phyloP scores from a whole-genome alignment of 1,140 invertebrate species.

The Trichogramma pretiosum region DNA sequence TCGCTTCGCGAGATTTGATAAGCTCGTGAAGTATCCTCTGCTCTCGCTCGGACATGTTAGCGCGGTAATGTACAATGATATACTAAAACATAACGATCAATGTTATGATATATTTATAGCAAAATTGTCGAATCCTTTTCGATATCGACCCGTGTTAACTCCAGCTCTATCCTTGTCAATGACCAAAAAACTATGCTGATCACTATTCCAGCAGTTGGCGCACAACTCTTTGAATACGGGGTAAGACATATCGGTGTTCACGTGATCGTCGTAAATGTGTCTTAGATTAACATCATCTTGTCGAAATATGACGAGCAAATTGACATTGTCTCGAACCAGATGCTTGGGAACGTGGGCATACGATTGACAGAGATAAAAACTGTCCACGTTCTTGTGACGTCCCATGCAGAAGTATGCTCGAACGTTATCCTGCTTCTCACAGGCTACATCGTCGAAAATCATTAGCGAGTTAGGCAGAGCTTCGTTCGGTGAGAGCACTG shows the following conservation, averaged over 20 bases:
- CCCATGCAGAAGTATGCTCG: constrained; percentile 31
- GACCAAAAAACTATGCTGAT: not conserved
- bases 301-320: constrained; percentile 36
- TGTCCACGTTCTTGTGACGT: constrained; percentile 31
- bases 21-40: not conserved
- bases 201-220: constrained; percentile 6
- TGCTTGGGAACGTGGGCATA: constrained; percentile 38
- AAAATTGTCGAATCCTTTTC: constrained; percentile 6
- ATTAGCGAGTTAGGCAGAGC: constrained; percentile 29
- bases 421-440: constrained; percentile 34
- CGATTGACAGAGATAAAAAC: constrained; percentile 34
- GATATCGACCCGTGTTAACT: constrained; percentile 1
- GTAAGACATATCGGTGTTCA: constrained; percentile 32
- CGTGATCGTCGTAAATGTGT: constrained; percentile 39
- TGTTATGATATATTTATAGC: too few species aligned
- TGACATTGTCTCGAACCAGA: constrained; percentile 38
- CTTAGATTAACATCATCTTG: constrained; percentile 40
- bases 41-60: too few species aligned
- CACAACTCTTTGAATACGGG: constrained; percentile 28
- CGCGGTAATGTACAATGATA: not conserved
- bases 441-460: constrained; percentile 38
- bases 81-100: not conserved
- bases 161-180: not conserved
- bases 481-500: constrained; percentile 23
- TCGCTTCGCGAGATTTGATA: constrained; percentile 1